Evolutionary conservation across 2,113 vertebrate genomes (phyloP), one percentile per base, ranked within the genome.

Genomic region (Anseranas semipalmata): DNA sequence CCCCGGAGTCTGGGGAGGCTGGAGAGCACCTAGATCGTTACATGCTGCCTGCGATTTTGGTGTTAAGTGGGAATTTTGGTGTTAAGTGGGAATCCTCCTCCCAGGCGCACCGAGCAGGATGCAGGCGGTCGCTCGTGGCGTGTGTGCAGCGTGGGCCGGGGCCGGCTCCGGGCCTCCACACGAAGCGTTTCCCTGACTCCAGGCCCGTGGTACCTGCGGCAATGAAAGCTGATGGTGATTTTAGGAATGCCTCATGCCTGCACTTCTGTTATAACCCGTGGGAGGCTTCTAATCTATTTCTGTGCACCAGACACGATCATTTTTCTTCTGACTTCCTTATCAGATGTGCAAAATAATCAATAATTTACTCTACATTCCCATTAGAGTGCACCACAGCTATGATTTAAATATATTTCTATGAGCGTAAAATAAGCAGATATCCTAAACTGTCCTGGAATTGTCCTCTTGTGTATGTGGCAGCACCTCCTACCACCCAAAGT

Each of bases 231-330:
- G 30, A 27, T 66, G 90, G 67, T 35, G 90, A 80, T 93, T 95
- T 94, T 94, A 85, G 72, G 92, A 59, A 33, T 50, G 86, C 55
- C 76, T 92, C 89, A 80, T 0, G 0, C 79, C 60, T 72, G 66
- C 70, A 53, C 71, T 89, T 60, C 62, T 85, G 41, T 52, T 87
- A 74, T 70, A 90, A 62, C 94, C 79, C 87, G 32, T 9, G 87
- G 68, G 91, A 96, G 63, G 59, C 67, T 95, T 73, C 75, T 35
- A 45, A 70, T 91, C 87, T 95, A 95, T 96, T 95, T 96, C 85
- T 93, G 89, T 58, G 22, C 62, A 43, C 90, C 15, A 90, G 58
- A 16, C 50, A 52, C 2, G 2, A 85, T 66, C 7, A 77, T 83
- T 87, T 76, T 24, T 66, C 76, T 60, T 37, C 87, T 85, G 91